Evolutionary conservation across 1,140 invertebrate species (phyloP).

Genomic region (Rhyacophila brunnea): DNA sequence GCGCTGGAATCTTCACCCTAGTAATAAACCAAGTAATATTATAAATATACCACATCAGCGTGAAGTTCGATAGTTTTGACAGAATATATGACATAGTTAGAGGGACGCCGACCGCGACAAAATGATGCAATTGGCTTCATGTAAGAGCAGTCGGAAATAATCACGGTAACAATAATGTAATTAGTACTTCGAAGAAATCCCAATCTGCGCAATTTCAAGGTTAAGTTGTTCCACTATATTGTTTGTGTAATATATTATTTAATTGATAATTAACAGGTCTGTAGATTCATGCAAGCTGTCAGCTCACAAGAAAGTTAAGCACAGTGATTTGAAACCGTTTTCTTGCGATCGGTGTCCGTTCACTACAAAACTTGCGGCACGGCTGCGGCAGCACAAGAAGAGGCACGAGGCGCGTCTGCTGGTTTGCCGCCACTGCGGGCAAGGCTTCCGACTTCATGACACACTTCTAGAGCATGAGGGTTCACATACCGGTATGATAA

Average conservation of each 20-base stretch:
- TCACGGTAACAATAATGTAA: neutral
- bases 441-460: neutral
- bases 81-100: too few species aligned
- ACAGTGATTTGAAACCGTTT: constrained; percentile 9
- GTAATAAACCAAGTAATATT: too few species aligned
- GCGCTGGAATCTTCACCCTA: too few species aligned
- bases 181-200: neutral
- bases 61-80: too few species aligned
- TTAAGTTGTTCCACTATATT: too few species aligned
- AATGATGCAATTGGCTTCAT: too few species aligned
- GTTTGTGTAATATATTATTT: neutral
- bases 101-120: too few species aligned
- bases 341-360: constrained; percentile 13
- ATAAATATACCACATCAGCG: too few species aligned
- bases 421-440: constrained; percentile 11
- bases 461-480: constrained; percentile 17
- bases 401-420: neutral
- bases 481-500: constrained; percentile 8
- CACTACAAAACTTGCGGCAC: constrained; percentile 1
- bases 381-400: constrained; percentile 1
- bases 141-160: too few species aligned
- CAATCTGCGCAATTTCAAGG: too few species aligned
- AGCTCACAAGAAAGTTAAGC: constrained; percentile 17
- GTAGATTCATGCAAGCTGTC: constrained; percentile 28
- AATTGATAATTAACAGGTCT: constrained; percentile 19